A percentile compares a stretch with the other conserved stretches of the same genome.
These are phyloP conservation scores for Leptinotarsa tumamoca DNA, from an alignment of 2,888 invertebrate species.

Conservation along the genomic window DNA sequence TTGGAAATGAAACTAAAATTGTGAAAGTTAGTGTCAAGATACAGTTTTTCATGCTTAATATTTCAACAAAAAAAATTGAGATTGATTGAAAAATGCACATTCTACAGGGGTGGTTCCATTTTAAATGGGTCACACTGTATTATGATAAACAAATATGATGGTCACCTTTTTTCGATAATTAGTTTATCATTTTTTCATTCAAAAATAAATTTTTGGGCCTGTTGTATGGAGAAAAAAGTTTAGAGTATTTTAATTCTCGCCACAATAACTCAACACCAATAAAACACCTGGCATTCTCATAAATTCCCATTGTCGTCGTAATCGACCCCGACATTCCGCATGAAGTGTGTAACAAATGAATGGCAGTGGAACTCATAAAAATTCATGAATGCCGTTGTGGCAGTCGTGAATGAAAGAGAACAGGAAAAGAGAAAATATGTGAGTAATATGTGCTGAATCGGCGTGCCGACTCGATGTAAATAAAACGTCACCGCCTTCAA, in stretches of 20 bases:
- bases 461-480: slow-evolving; percentile 19
- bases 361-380: slow-evolving; percentile 25
- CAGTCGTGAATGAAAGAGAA: slow-evolving; percentile 4
- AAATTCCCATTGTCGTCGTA: slow-evolving; percentile 1
- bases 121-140: too few species aligned
- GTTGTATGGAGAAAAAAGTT: not conserved
- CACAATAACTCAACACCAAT: not conserved
- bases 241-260: not conserved
- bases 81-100: too few species aligned
- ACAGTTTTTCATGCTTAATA: too few species aligned
- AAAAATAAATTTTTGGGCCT: not conserved
- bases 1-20: too few species aligned
- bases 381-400: slow-evolving; percentile 25
- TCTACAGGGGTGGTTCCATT: too few species aligned
- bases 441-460: slow-evolving; percentile 10
- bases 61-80: too few species aligned
- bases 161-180: too few species aligned
- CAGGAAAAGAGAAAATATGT: slow-evolving; percentile 9
- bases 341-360: slow-evolving; percentile 18
- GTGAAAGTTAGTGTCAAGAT: too few species aligned
- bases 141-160: too few species aligned
- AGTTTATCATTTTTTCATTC: too few species aligned
- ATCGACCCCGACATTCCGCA: slow-evolving; percentile 16
- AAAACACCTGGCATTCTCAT: slow-evolving; percentile 1
- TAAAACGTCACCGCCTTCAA: slow-evolving; percentile 21